Evolutionary conservation across 2,113 vertebrate species (phyloP).

Genomic region (Cettia cetti): DNA sequence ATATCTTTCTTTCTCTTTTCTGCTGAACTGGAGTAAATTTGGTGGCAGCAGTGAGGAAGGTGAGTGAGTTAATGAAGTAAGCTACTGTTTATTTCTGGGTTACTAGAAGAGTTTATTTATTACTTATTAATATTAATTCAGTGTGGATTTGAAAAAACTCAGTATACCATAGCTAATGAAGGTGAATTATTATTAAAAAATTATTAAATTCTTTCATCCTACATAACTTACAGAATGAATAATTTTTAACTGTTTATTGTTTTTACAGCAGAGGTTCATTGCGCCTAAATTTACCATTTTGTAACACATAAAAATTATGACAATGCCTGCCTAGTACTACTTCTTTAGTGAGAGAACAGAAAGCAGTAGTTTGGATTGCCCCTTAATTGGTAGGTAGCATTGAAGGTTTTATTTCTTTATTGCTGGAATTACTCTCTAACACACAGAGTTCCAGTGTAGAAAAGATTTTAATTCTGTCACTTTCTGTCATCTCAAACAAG

Average conservation of each 20-base stretch:
- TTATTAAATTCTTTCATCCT: background rate
- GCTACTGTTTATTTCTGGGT: background rate
- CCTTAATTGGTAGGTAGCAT: background rate
- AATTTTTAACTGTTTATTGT: background rate
- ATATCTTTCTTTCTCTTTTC: background rate
- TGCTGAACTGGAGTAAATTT: background rate
- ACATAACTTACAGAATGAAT: background rate
- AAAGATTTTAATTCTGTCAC: background rate
- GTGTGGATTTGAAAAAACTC: background rate
- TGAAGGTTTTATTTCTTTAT: background rate
- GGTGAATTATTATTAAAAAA: background rate
- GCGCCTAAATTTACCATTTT: background rate
- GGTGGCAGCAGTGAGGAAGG: background rate
- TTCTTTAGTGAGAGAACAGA: background rate
- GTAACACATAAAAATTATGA: background rate
- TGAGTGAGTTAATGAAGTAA: background rate
- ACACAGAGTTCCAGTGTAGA: accelerated
- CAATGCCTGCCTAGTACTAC: background rate
- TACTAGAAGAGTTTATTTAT: background rate
- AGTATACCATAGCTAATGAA: background rate
- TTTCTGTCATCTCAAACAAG: background rate
- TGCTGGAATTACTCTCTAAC: background rate
- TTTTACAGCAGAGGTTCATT: background rate
- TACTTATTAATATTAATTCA: background rate
- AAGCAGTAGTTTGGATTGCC: background rate